Base-by-base conservation (phyloP, 2,113 vertebrate genomes). In the Pao palembangensis region DNA sequence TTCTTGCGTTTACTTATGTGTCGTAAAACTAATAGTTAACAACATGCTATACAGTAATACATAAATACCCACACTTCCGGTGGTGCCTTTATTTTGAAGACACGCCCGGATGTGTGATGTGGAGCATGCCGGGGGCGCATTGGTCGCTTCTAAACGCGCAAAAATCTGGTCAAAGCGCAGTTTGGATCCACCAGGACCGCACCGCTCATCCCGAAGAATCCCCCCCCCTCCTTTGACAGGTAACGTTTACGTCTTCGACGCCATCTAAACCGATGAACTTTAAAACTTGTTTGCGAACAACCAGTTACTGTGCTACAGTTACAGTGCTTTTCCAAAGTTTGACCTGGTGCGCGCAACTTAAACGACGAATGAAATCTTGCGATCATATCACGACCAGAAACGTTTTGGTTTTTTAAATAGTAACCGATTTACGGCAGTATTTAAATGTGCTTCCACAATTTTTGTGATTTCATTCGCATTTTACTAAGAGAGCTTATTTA, bases 221-320 rank as follows among this genome's bases (percentile, higher is more conserved):
- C 59, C 78, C 78, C 83, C 81, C 81, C 79, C 8, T 16, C 21
- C 6, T 38, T 1, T 0, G 17, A 61, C 17, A 12, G 1, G 43
- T 38, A 55, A 60, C 46, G 51, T 19, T 11, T 6, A 1, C 43
- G 43, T 44, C 43, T 17, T 17, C 15, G 43, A 7, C 43, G 17
- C 14, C 13, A 16, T 16, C 31, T 21, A 28, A 28, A 28, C 25
- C 25, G 25, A 4, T 28, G 34, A 38, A 38, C 34, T 38, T 12
- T 38, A 38, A 38, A 38, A 38, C 34, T 38, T 34, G 31, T 34
- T 12, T 38, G 6, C 34, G 5, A 8, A 31, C 28, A 31, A 31
- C 6, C 25, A 28, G 28, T 31, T 31, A 31, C 28, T 31, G 21
- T 4, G 25, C n/a, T n/a, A n/a, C n/a, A n/a, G n/a, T n/a, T n/a